Base-by-base conservation (phyloP, 2,113 vertebrate genomes). In the Thryonomys swinderianus region DNA sequence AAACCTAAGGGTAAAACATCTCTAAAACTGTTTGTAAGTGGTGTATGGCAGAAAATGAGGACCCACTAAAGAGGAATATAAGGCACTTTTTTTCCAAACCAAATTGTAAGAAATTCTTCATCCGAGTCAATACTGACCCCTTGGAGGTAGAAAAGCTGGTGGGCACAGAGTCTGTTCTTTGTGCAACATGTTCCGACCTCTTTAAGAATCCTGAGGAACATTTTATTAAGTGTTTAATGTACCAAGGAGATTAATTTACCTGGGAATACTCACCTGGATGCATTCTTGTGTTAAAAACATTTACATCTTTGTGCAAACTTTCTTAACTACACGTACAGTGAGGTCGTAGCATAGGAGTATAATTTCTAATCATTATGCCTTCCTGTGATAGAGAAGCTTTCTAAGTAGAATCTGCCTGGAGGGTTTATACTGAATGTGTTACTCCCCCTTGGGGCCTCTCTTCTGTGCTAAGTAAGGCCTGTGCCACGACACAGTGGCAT, bases 221-320 rank as follows among this genome's bases (percentile, higher is more conserved):
- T 86, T 83, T 89, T n/a, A 71, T 55, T 42, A 64, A 66, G 34
- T 78, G 10, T 64, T 61, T 62, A 62, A 57, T 37, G 48, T 61
- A 40, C 37, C 32, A 64, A 79, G 11, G 34, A 2, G 23, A 66
- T 73, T 79, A 73, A 66, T 45, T 74, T 84, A 45, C 25, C 40
- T 61, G 27, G 59, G 87, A 84, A 73, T 51, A 87, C 30, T 93
- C 48, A 83, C 30, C 61, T 93, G 40, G 55, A 37, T 88, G 40
- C 64, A 73, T 40, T 80, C 45, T 80, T 80, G 18, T 74, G 34
- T 51, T 91, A 53, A 74, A 93, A 71, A 96, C 53, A 45, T 86
- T 93, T 71, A 74, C 13, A 67, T 18, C 3, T 71, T 11, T 83
- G 67, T 42, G 30, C 11, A 71, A 59, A 48, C 51, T 64, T 62